Evolutionary conservation across 1,140 invertebrate genomes (phyloP), one percentile per base, ranked within the genome.

Genomic region (Hyles vespertilio): DNA sequence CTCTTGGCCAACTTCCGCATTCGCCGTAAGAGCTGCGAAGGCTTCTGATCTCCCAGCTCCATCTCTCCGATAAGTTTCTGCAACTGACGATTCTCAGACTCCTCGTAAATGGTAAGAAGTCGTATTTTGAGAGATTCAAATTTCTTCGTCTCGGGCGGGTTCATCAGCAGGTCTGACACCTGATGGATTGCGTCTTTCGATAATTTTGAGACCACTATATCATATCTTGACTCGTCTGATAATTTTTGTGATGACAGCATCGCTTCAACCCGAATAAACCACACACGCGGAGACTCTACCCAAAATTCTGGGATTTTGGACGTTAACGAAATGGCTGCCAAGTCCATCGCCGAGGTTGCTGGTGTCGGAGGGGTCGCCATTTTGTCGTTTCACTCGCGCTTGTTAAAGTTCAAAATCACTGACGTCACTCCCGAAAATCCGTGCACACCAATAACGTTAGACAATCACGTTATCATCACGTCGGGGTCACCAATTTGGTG

Each of bases 251-350:
- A 68, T 6, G 2, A 64, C 54, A 9, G 61, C 46, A 6, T 68
- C 61, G 5, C 44, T 11, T 0, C 22, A 22, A 22, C 22, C 22
- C 55, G 50, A 8, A 63, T 56, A 53, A 64, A 68, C 61, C 61
- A 67, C 1, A 60, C 46, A 1, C 56, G 47, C 3, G 60, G 58
- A 9, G 58, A 56, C 32, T 61, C 61, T 3, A 40, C 58, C 66
- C 66, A 64, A 56, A 64, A 67, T 7, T 63, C 60, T 7, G 65
- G 65, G 4, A 67, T 60, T 9, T 52, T 44, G 5, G 36, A 51
- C 8, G 48, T 43, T 6, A 65, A 6, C 6, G 54, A 57, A 1
- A 62, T 57, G 5, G 50, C 60, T 12, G 32, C 22, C 56, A 58
- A 34, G 44, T 59, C 55, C 22, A 22, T 22, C 10, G 34, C 33